Base-by-base conservation (phyloP, 2,113 vertebrate species). In the Athene noctua region DNA sequence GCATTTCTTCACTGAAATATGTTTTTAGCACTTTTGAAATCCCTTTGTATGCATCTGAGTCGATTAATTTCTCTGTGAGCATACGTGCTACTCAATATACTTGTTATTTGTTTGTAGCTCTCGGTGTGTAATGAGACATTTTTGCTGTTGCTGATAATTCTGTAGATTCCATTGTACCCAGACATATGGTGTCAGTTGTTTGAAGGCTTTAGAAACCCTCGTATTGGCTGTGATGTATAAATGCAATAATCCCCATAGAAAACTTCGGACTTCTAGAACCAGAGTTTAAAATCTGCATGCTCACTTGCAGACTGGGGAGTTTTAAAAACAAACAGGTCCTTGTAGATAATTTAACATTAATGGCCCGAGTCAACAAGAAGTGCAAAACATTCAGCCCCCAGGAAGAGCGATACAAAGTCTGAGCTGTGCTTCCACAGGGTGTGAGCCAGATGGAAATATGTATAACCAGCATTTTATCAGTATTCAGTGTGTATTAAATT, bases 101-200 rank as follows among this genome's bases (percentile, higher is more conserved):
- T 95, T 93, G 79, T 88, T 94, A 65, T 82, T 80, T 95, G 88
- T 91, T 94, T 62, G 86, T 77, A 85, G 86, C 70, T 82, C 94
- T 89, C 2, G 0, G 86, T 91, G 77, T 82, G 92, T 85, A 96
- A 94, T 92, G 92, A 95, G 94, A 97, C 89, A 91, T 95, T 95
- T 95, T 97, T 97, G 91, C 91, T 77, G 86, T 54, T 96, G 83
- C 58, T 92, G 91, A 95, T 97, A 92, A 94, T 97, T 95, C 84
- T 61, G 88, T 82, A 61, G 61, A 81, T 94, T 95, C 77, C 93
- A 88, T 85, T 93, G 93, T 96, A 70, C 72, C 70, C 92, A 93
- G 78, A 91, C 93, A 94, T 96, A 93, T 94, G 92, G 88, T 96
- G 73, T 94, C 93, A 86, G 90, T 96, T 94, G 86, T 93, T 92